Percentiles rank a stretch among this genome's conserved stretches.
These are phyloP conservation scores for Pararge aegeria DNA, from an alignment of 1,140 invertebrate genomes.

Conservation along the genomic window DNA sequence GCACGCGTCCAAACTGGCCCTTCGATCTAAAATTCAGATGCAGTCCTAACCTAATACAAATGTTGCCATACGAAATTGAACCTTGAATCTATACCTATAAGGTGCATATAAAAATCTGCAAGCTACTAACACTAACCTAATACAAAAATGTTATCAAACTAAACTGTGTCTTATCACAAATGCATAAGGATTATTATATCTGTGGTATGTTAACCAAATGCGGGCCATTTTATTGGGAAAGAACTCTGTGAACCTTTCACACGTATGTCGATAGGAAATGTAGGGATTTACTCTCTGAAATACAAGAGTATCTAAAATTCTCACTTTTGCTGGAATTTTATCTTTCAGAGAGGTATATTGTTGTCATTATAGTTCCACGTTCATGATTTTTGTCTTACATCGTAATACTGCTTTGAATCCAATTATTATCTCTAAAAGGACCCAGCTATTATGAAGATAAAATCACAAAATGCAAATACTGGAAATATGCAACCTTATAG, in stretches of 20 bases:
- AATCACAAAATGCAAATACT: too few species aligned
- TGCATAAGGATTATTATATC: conserved; percentile 5
- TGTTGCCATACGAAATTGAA: conserved; percentile 8
- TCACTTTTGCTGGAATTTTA: conserved; percentile 11
- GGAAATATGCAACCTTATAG: too few species aligned
- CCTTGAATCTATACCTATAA: neutral
- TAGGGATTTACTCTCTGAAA: conserved; percentile 21
- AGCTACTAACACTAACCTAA: neutral
- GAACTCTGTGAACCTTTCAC: conserved; percentile 32
- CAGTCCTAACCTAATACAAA: conserved; percentile 15
- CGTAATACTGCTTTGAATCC: too few species aligned
- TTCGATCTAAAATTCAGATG: conserved; percentile 31
- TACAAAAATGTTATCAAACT: neutral
- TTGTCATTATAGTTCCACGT: too few species aligned
- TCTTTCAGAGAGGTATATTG: neutral
- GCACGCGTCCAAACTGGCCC: conserved; percentile 31
- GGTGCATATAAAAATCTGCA: neutral
- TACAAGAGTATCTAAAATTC: conserved; percentile 15
- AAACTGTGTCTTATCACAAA: conserved; percentile 13
- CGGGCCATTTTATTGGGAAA: conserved; percentile 26
- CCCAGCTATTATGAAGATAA: too few species aligned
- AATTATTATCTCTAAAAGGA: too few species aligned
- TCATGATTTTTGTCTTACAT: too few species aligned
- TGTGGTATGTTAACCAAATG: conserved; percentile 21
- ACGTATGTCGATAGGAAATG: conserved; percentile 30